Evolutionary conservation across 2,113 vertebrate genomes (phyloP).

Genomic region (Oncorhynchus clarkii): DNA sequence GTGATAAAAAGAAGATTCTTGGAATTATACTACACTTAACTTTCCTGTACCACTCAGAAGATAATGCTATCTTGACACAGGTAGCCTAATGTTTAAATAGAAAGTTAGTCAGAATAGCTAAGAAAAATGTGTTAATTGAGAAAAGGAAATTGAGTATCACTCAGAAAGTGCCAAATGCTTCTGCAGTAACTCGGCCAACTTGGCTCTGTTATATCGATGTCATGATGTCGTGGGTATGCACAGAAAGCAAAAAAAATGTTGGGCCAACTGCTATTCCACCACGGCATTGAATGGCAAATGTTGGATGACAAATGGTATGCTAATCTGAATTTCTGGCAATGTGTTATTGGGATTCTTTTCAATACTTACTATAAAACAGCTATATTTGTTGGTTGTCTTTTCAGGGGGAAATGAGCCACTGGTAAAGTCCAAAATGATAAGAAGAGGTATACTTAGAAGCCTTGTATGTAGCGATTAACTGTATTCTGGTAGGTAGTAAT

Average conservation of each 20-base stretch:
- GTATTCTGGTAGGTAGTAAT: background rate
- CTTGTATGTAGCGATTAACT: background rate
- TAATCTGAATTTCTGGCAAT: no score
- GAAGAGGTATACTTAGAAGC: slow-evolving; percentile 21
- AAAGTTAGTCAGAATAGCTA: no score
- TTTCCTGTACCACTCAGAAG: slow-evolving; percentile 22
- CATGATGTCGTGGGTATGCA: slow-evolving; percentile 26
- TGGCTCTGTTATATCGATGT: slow-evolving; percentile 24
- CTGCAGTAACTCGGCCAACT: slow-evolving; percentile 23
- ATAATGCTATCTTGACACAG: background rate
- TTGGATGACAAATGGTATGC: no score
- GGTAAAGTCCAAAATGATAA: slow-evolving; percentile 13
- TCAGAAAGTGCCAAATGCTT: slow-evolving; percentile 40
- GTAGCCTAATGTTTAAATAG: background rate
- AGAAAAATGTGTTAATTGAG: slow-evolving; percentile 16
- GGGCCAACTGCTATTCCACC: background rate
- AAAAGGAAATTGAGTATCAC: slow-evolving; percentile 17
- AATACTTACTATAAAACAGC: slow-evolving; percentile 1
- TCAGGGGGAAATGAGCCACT: slow-evolving; percentile 21
- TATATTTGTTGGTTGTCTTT: slow-evolving; percentile 9
- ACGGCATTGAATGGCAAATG: no score
- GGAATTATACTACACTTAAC: slow-evolving; percentile 6
- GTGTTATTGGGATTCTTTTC: no score
- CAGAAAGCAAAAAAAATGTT: slow-evolving; percentile 13
- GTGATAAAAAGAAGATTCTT: background rate